Conservation (phyloP, 2,797 vertebrate genomes). For the Malurus splendens region DNA sequence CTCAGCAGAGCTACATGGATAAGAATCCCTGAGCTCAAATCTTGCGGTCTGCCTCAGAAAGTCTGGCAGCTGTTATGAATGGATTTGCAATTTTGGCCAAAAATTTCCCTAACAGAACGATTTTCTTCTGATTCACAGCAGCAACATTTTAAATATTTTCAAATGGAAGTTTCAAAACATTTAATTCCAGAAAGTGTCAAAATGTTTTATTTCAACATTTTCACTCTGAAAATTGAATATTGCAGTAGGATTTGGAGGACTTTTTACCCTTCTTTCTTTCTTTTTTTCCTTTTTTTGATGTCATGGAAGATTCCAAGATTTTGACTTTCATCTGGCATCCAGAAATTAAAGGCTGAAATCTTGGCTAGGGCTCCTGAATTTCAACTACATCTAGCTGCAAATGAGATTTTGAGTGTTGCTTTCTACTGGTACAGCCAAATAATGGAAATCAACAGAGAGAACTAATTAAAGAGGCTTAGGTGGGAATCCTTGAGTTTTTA, state of each 20-base stretch:
- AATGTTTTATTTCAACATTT: constrained; percentile 38
- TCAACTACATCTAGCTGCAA: background rate
- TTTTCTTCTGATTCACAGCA: constrained; percentile 30
- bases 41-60: background rate
- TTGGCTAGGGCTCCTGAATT: background rate
- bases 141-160: constrained; percentile 29
- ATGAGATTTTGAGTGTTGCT: background rate
- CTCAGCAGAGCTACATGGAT: background rate
- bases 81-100: constrained; percentile 14
- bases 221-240: background rate
- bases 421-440: background rate
- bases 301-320: background rate
- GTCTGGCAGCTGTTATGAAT: background rate
- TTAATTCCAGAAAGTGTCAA: constrained; percentile 19
- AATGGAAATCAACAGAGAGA: background rate
- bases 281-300: background rate
- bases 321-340: background rate
- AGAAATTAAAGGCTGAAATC: background rate
- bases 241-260: background rate
- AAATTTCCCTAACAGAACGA: background rate
- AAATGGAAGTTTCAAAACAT: constrained; percentile 19
- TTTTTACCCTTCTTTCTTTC: background rate
- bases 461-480: background rate
- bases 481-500: background rate
- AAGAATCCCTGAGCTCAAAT: background rate